These are phyloP conservation scores for Panthera uncia DNA, from an alignment of 2,113 vertebrate genomes.

Conservation along the genomic window DNA sequence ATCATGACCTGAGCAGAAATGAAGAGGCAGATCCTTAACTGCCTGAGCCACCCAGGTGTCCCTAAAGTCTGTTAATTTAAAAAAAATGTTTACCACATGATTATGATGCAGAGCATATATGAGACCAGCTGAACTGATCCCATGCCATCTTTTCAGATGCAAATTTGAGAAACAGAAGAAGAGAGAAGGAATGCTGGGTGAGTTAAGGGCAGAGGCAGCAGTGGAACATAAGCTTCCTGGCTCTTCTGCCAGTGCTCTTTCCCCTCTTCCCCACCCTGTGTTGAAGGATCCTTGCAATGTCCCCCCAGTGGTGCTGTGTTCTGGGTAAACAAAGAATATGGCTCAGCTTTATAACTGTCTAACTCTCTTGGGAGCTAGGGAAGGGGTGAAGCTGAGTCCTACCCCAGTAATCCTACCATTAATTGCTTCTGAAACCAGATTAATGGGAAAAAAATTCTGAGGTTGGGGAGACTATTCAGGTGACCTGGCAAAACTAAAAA, in stretches of 20 bases:
- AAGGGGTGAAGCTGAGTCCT: neutral
- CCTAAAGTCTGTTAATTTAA: neutral
- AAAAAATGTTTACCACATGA: neutral
- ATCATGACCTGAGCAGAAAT: no score
- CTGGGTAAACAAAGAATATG: neutral
- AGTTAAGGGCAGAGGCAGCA: neutral
- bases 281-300: neutral
- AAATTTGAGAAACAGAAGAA: neutral
- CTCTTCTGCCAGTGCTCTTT: neutral
- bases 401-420: neutral
- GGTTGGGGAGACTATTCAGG: neutral
- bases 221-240: neutral
- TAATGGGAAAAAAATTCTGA: neutral
- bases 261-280: accelerated
- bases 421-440: neutral
- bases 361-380: neutral
- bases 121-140: neutral
- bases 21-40: no score
- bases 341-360: neutral
- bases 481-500: neutral
- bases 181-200: neutral
- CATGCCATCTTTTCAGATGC: neutral
- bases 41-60: no score
- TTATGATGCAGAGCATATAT: neutral
- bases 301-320: neutral